Evolutionary conservation across 2,113 vertebrate genomes (phyloP).

Genomic region (Pseudorhombus dupliciocellatus): DNA sequence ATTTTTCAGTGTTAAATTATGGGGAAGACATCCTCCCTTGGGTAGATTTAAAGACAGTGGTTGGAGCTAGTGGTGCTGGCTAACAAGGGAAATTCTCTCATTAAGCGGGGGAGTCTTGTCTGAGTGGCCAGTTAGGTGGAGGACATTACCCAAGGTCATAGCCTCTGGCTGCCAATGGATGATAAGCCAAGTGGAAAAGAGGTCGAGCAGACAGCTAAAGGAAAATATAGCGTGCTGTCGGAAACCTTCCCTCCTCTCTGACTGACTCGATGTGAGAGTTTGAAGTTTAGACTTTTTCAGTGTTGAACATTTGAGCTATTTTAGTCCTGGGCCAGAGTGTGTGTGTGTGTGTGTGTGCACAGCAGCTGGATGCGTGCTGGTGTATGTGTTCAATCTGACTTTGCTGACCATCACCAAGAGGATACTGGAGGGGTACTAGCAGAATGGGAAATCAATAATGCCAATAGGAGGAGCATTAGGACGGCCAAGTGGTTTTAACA

Average conservation of each 20-base stretch:
- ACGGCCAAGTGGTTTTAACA: slow-evolving; percentile 71
- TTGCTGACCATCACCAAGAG: slow-evolving; percentile 47
- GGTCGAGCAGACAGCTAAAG: slow-evolving; percentile 30
- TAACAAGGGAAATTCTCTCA: slow-evolving; percentile 64
- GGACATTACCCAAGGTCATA: slow-evolving; percentile 68
- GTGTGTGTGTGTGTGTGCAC: not conserved
- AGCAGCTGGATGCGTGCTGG: not conserved
- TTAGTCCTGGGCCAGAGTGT: not conserved
- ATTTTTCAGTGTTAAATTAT: not conserved
- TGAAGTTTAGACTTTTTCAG: slow-evolving; percentile 49
- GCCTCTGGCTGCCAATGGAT: slow-evolving; percentile 34
- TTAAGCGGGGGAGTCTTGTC: slow-evolving; percentile 55
- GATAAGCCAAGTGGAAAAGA: slow-evolving; percentile 51
- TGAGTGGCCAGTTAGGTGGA: slow-evolving; percentile 58
- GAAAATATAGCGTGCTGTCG: slow-evolving; percentile 37
- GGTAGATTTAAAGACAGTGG: slow-evolving; percentile 25
- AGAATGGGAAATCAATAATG: slow-evolving; percentile 80
- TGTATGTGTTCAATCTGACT: slow-evolving; percentile 57
- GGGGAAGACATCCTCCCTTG: slow-evolving; percentile 22
- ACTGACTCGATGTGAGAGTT: slow-evolving; percentile 55
- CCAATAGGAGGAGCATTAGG: slow-evolving; percentile 74
- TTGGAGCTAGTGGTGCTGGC: slow-evolving; percentile 47
- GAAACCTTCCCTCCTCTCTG: slow-evolving; percentile 26
- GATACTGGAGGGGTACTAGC: slow-evolving; percentile 43
- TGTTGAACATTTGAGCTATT: slow-evolving; percentile 40